Base-by-base conservation (phyloP, 2,797 vertebrate species). In the Diplodus puntazzo region DNA sequence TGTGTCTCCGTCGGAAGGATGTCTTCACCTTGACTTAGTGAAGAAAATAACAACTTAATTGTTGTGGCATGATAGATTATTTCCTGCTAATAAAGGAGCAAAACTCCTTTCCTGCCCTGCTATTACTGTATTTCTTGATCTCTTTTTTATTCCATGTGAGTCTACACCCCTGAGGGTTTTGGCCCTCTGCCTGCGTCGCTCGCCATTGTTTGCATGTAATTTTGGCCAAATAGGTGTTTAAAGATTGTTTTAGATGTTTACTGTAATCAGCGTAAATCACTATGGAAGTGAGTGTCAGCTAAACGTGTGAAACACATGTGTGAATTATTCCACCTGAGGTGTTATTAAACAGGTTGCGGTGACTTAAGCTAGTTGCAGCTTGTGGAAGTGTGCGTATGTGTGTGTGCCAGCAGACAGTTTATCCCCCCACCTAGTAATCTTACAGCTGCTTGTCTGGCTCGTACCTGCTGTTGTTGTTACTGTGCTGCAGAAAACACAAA, bases 391-490 rank as follows among this genome's bases (percentile, higher is more conserved):
- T 75, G 78, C 45, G 23, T 49, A 1, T 67, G 61, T 62, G 43
- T 76, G 68, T 17, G 62, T 42, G 77, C 58, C 61, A 74, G 85
- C 83, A 89, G 89, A 91, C 88, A 74, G 84, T 88, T 90, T 83
- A 71, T 88, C 75, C 78, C 78, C 59, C 63, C 73, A 92, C 83
- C 89, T 64, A 87, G 87, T 89, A 91, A 93, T 94, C 86, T 91
- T 67, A 62, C 30, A 83, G 78, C 72, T 70, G 74, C 87, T 82
- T 42, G 82, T 89, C 86, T 87, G 86, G 77, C 80, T 70, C 30
- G 34, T 69, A 80, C 79, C 79, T 79, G 72, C 87, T 79, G 73
- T 72, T 74, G 69, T 74, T 71, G 71, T 81, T 81, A 48, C 54
- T 78, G 69, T 83, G 63, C 61, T 39, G 50, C 53, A 65, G 63